Base-by-base conservation (phyloP, 2,797 vertebrate genomes). In the Myioborus miniatus region DNA sequence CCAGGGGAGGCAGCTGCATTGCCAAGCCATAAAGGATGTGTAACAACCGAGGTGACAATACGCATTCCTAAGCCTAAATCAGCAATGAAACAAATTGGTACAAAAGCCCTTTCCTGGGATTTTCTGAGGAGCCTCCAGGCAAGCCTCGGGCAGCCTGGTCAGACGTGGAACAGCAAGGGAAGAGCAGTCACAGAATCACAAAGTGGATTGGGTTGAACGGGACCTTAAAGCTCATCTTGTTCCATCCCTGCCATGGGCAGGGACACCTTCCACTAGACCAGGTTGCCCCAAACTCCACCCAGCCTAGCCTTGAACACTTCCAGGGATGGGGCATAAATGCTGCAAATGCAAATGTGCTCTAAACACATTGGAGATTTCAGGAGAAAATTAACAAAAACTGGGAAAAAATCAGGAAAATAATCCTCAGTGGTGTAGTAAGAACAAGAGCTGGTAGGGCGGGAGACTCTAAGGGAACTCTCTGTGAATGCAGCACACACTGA, bases 391-490 rank as follows among this genome's bases (percentile, higher is more conserved):
- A 37, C 34, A 41, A n/a, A 71, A 21, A 22, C 37, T 11, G 12
- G 1, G 6, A 8, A 37, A 55, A 46, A 71, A 24, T 2, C 6
- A 47, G 53, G 58, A 39, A 58, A 77, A 53, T 39, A 63, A 58
- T 17, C 24, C 37, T 34, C 53, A 30, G 12, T 13, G 22, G 4
- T 23, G 36, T 0, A 47, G 44, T 30, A 8, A 55, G 56, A 32
- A 5, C 22, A n/a, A 32, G 43, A 77, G 21, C 34, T 58, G 2
- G 0, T 2, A 11, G 39, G 27, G 43, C 75, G 39, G 67, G 37
- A 32, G 18, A 20, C 12, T 15, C 1, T 1, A 6, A 30, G 41
- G 0, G 56, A 58, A 6, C 56, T 58, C 16, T 58, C 22, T 36
- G 18, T 6, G 24, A 8, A 47, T 21, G 21, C 30, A 39, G 58